phyloP scores from a whole-genome alignment of 1,140 invertebrate genomes.

The Cotesia typhae region DNA sequence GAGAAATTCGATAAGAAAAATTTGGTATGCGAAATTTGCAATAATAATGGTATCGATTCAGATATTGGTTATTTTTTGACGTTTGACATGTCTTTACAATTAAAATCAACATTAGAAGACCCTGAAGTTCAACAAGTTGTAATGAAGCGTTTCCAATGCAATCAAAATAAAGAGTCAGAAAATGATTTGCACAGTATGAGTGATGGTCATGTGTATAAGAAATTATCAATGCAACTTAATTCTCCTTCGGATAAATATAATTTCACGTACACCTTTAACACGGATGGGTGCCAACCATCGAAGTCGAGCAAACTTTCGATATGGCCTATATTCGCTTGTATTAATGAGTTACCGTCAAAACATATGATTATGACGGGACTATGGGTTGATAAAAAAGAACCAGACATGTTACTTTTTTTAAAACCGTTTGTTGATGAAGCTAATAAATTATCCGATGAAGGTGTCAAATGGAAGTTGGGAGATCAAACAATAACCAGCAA shows the following conservation, averaged over 20 bases:
- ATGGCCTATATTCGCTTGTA: too few species aligned
- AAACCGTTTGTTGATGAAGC: conserved; percentile 34
- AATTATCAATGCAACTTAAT: background rate
- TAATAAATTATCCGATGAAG: conserved; percentile 29
- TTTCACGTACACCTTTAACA: conserved; percentile 38
- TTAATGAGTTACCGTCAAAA: background rate
- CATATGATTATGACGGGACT: conserved; percentile 38
- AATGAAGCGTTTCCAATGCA: background rate
- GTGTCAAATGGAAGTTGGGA: conserved; percentile 36
- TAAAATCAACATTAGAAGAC: background rate
- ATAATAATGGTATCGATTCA: background rate
- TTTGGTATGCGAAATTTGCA: conserved; percentile 1
- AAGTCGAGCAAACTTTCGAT: background rate
- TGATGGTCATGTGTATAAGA: conserved; percentile 33
- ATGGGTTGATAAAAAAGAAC: conserved; percentile 35
- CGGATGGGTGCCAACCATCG: conserved; percentile 37
- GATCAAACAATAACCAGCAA: conserved; percentile 32
- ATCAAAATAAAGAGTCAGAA: background rate
- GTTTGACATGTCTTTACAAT: background rate
- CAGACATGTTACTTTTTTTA: conserved; percentile 39
- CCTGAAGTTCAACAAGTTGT: conserved; percentile 1
- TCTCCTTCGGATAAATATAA: conserved; percentile 5
- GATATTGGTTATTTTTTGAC: background rate
- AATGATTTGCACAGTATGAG: conserved; percentile 21
- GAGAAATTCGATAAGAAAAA: background rate